Base-by-base conservation (phyloP, 2,888 invertebrate genomes). In the Catocala fraxini region DNA sequence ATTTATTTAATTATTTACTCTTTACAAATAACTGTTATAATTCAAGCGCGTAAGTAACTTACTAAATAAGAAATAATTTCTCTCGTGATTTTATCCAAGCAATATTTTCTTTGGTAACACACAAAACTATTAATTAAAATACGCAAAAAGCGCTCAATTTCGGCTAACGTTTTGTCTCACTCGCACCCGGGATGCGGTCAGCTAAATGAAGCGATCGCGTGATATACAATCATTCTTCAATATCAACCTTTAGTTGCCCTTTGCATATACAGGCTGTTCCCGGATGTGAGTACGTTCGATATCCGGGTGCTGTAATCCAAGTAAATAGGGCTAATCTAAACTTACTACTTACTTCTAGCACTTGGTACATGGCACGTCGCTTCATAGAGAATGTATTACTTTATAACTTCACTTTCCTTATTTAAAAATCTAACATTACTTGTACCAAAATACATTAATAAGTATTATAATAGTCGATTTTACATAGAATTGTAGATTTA, bases 131-230 rank as follows among this genome's bases (percentile, higher is more conserved):
- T 75, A 75, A 77, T 78, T 77, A 75, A 76, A 75, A 71, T 75
- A 78, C 68, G 77, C 78, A 75, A 71, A 63, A 65, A 63, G 53
- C 58, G 53, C 61, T 65, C 62, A 71, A 63, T 77, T 75, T 75
- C 65, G 59, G 45, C 49, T 47, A 39, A 57, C 62, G 33, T 68
- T 71, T 66, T 51, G 55, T 80, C 81, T 71, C 75, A 25, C 58
- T 81, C 81, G 59, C 46, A 34, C 77, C 39, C 52, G 58, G 63
- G 65, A 70, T 72, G 75, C 73, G 89, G 90, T 85, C 88, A 86
- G 73, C 82, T 80, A 91, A 93, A 93, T 90, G 93, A 91, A 88
- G 87, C 79, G 73, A 93, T 93, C 89, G 93, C 93, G 93, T 93
- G 93, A 75, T 82, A 71, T 45, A 51, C 58, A 71, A 64, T 88